phyloP scores from a whole-genome alignment of 2,888 invertebrate genomes.

The Oithona nana region DNA sequence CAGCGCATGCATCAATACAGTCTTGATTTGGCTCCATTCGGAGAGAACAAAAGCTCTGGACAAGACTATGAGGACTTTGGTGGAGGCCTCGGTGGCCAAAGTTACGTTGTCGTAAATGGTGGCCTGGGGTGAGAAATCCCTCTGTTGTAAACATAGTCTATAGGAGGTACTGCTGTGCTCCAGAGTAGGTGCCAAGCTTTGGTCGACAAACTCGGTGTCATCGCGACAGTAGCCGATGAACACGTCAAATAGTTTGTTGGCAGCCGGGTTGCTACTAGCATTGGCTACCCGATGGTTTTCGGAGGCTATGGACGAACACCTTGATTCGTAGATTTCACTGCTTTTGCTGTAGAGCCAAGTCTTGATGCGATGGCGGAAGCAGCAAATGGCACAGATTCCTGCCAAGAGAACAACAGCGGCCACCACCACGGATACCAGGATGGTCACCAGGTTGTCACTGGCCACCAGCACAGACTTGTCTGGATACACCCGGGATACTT shows the following conservation, averaged over 20 bases:
- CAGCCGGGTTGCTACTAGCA: not conserved
- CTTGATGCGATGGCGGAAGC: conserved; percentile 1
- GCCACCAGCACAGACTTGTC: not conserved
- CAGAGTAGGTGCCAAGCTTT: conserved; percentile 66
- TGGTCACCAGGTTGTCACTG: conserved; percentile 2
- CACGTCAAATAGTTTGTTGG: conserved; percentile 60
- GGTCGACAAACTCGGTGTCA: conserved; percentile 75
- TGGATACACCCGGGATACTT: not conserved
- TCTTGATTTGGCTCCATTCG: conserved; percentile 48
- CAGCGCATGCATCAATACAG: conserved; percentile 29
- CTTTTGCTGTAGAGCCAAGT: conserved; percentile 1
- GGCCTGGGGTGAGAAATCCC: conserved; percentile 70
- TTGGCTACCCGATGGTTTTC: not conserved
- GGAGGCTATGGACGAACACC: not conserved
- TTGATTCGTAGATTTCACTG: conserved; percentile 9
- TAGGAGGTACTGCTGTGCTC: conserved; percentile 57
- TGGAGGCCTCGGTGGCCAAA: conserved; percentile 73
- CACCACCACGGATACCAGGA: conserved; percentile 7
- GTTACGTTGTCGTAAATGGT: conserved; percentile 81
- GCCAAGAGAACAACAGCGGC: conserved; percentile 5
- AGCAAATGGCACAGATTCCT: not conserved
- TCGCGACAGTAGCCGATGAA: conserved; percentile 86
- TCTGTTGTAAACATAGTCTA: conserved; percentile 70
- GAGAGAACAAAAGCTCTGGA: conserved; percentile 82
- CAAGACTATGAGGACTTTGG: conserved; percentile 68